Evolutionary conservation across 2,113 vertebrate genomes (phyloP).

Genomic region (Bos javanicus): DNA sequence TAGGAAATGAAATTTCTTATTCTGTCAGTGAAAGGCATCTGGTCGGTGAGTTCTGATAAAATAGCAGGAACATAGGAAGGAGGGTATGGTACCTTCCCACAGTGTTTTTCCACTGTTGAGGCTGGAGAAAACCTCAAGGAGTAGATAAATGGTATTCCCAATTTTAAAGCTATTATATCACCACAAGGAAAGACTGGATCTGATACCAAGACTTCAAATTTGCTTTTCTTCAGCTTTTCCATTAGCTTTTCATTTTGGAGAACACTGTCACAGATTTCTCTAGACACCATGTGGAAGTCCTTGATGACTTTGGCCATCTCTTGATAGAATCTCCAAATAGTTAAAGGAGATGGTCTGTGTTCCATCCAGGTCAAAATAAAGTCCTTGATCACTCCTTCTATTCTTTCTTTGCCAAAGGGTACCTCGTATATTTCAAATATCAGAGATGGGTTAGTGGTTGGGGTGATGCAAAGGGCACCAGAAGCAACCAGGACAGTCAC

Average conservation of each 20-base stretch:
- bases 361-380: conserved; percentile 79
- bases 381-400: conserved; percentile 19
- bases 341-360: conserved; percentile 77
- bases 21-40: conserved; percentile 80
- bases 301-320: conserved; percentile 62
- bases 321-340: conserved; percentile 79
- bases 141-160: conserved; percentile 82
- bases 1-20: conserved; percentile 83
- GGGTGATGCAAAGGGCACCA: conserved; percentile 75
- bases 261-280: conserved; percentile 73
- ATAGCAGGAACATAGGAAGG: conserved; percentile 79
- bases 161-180: conserved; percentile 81
- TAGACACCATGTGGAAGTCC: conserved; percentile 49
- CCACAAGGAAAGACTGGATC: conserved; percentile 81
- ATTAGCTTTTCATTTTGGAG: conserved; percentile 78
- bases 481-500: conserved; percentile 80
- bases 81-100: conserved; percentile 80
- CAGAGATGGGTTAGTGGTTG: not conserved
- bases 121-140: conserved; percentile 81
- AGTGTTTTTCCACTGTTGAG: conserved; percentile 82
- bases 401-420: conserved; percentile 66
- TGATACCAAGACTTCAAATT: conserved; percentile 80
- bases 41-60: conserved; percentile 82
- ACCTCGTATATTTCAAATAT: conserved; percentile 78
- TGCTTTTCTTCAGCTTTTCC: conserved; percentile 68